Base-by-base conservation (phyloP, 2,888 invertebrate species). In the Tribolium freemani region DNA sequence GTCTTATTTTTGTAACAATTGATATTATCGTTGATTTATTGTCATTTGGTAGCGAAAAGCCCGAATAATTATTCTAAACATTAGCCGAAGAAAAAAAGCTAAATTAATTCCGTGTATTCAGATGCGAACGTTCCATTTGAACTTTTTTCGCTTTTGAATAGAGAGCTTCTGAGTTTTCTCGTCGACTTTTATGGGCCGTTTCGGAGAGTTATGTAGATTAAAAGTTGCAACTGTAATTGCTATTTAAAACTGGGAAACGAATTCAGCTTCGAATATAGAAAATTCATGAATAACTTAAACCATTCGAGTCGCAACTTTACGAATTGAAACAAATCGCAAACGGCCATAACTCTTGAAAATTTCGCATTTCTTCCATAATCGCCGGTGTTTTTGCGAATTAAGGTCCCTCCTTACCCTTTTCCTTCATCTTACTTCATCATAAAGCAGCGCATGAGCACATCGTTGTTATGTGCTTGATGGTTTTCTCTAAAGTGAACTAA, bases 161-260 rank as follows among this genome's bases (percentile, higher is more conserved):
- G 81, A 82, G 82, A 83, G 82, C 80, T 82, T 81, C 83, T 82
- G 83, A 83, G 82, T 83, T 83, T 83, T 77, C 82, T 80, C 83
- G 83, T 82, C 81, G 83, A 83, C 83, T 83, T 82, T 83, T 83
- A 83, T 82, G 79, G 76, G 78, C 79, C 78, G 76, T 83, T 80
- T 70, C 76, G 71, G 73, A 82, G 83, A 83, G 83, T 83, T 83
- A 83, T 83, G 83, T 81, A 83, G 83, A 83, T 83, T 83, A 83
- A 83, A 83, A 83, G 83, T 83, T 83, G 83, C 83, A 82, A 82
- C 81, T 82, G 82, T 83, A 83, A 83, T 83, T 83, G 83, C 82
- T 83, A 81, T 83, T 83, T 83, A 82, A 83, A 83, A 82, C 82
- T 80, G 82, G 77, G 73, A 79, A 80, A 78, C 79, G 78, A 79